These are phyloP conservation scores for Polyploca ridens DNA, from an alignment of 2,888 invertebrate genomes.

Conservation along the genomic window DNA sequence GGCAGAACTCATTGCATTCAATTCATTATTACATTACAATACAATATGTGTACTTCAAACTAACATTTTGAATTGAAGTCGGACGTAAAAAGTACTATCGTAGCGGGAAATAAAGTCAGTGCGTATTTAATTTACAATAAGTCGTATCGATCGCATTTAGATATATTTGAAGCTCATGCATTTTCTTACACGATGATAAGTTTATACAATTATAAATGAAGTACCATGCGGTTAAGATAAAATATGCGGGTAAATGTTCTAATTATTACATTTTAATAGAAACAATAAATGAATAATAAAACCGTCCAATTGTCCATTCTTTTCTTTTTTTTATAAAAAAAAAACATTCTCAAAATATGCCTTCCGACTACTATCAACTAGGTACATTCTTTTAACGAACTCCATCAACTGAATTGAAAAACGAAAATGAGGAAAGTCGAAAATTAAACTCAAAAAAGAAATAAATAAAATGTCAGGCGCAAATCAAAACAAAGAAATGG, in stretches of 20 bases:
- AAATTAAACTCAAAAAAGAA: constrained; percentile 40
- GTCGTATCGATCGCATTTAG: constrained; percentile 25
- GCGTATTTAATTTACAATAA: background rate
- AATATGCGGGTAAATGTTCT: constrained; percentile 60
- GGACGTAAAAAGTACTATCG: constrained; percentile 36
- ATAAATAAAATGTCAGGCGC: constrained; percentile 61
- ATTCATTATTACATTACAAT: constrained; percentile 51
- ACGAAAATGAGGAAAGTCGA: constrained; percentile 54
- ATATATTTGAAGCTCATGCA: constrained; percentile 69
- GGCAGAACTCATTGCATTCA: constrained; percentile 51
- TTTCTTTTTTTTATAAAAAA: constrained; percentile 23
- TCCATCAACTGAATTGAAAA: constrained; percentile 12
- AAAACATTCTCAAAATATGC: constrained; percentile 56
- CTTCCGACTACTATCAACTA: constrained; percentile 27
- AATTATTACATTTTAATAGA: constrained; percentile 64
- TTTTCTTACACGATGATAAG: constrained; percentile 44
- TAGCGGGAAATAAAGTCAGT: constrained; percentile 1
- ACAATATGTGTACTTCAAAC: background rate
- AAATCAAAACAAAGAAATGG: constrained; percentile 57
- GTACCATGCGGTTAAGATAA: constrained; percentile 61
- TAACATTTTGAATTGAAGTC: constrained; percentile 30
- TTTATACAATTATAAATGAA: constrained; percentile 62
- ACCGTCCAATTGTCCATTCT: constrained; percentile 48
- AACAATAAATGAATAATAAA: constrained; percentile 84
- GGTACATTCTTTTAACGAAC: constrained; percentile 13